These are phyloP conservation scores for Eledona agricola DNA, from an alignment of 2,888 invertebrate genomes.

Conservation along the genomic window DNA sequence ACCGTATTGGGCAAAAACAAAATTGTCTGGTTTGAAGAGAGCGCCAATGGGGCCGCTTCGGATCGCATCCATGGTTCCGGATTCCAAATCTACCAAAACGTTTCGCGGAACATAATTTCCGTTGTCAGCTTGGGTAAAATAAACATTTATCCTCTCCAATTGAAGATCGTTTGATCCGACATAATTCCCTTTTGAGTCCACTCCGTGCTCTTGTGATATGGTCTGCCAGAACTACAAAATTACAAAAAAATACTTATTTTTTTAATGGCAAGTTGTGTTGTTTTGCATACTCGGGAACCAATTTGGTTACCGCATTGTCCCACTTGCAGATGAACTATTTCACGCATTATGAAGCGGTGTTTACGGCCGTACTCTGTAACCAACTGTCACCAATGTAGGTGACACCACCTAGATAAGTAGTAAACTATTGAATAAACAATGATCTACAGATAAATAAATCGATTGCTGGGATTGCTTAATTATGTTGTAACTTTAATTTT, in stretches of 20 bases:
- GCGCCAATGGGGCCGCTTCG: conserved; percentile 65
- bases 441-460: no score
- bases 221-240: conserved; percentile 80
- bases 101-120: conserved; percentile 81
- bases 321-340: conserved; percentile 29
- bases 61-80: conserved; percentile 82
- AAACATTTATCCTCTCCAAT: conserved; percentile 77
- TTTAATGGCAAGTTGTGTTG: conserved; percentile 4
- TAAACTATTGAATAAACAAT: no score
- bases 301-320: conserved; percentile 34
- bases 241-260: not conserved
- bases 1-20: conserved; percentile 68
- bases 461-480: no score
- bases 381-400: no score
- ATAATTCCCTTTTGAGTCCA: conserved; percentile 76
- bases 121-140: conserved; percentile 76
- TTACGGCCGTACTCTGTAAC: no score
- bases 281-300: conserved; percentile 22
- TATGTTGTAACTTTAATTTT: no score
- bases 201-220: conserved; percentile 75
- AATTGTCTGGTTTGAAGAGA: conserved; percentile 51
- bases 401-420: no score
- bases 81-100: conserved; percentile 78
- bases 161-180: conserved; percentile 78
- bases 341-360: no score